Percentiles rank a stretch among this genome's conserved stretches.
Conservation (phyloP, 2,888 invertebrate genomes). For the Volucella inflata region DNA sequence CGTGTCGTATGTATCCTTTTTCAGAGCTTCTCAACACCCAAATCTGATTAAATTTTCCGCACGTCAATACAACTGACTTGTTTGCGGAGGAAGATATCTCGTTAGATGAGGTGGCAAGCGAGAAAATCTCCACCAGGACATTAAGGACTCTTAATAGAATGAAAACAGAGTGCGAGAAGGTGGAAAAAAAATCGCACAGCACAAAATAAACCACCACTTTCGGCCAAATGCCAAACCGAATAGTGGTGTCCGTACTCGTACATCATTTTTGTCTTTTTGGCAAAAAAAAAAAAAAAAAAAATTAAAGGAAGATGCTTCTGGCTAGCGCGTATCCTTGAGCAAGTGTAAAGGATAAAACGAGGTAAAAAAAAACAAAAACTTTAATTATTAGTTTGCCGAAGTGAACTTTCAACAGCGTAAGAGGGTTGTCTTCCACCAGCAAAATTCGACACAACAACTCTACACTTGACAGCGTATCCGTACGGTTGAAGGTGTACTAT, state of each 20-base stretch:
- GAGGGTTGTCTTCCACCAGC: slow-evolving; percentile 40
- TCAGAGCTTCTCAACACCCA: slow-evolving; percentile 19
- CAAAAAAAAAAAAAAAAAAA: slow-evolving; percentile 3
- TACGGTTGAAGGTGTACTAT: slow-evolving; percentile 2
- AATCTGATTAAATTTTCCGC: slow-evolving; percentile 58
- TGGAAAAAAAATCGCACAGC: slow-evolving; percentile 1
- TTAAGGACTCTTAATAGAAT: slow-evolving; percentile 58
- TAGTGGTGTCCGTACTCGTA: not conserved
- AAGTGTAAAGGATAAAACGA: not conserved
- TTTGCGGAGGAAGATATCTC: slow-evolving; percentile 3
- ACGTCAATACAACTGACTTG: slow-evolving; percentile 35
- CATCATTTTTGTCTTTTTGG: slow-evolving; percentile 12
- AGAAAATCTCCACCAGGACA: slow-evolving; percentile 27
- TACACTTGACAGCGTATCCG: slow-evolving; percentile 27
- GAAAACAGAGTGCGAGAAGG: slow-evolving; percentile 10
- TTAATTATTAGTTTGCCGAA: slow-evolving; percentile 68
- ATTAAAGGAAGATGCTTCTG: not conserved
- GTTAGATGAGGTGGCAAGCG: slow-evolving; percentile 9
- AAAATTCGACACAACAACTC: slow-evolving; percentile 59
- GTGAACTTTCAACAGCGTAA: slow-evolving; percentile 65
- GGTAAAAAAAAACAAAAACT: slow-evolving; percentile 28
- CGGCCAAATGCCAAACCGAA: not conserved
- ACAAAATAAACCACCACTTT: slow-evolving; percentile 34
- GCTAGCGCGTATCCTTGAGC: slow-evolving; percentile 6
- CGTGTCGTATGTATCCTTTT: not conserved